Base-by-base conservation (phyloP, 2,888 invertebrate species). In the Ceraclea dissimilis region DNA sequence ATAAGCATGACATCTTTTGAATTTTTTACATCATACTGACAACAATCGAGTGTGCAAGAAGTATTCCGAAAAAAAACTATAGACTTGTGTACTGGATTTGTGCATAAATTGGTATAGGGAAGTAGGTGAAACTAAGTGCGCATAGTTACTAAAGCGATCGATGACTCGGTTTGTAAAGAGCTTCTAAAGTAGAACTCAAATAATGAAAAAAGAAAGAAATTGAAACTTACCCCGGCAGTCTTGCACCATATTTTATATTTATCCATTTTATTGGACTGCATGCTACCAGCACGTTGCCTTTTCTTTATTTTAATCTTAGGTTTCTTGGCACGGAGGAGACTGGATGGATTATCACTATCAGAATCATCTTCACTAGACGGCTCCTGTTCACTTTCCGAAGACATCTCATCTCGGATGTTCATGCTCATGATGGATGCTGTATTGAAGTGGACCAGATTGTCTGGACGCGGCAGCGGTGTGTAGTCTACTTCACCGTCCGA, bases 231-330 rank as follows among this genome's bases (percentile, higher is more conserved):
- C 73, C 76, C 71, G 61, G 82, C 68, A 20, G 81, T 74, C 60
- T 79, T 79, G 62, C 80, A 79, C 92, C 92, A 93, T 62, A 92
- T 80, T 69, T 88, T 87, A 66, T 90, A 90, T 69, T 86, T 86
- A 56, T 83, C 85, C 60, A 79, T 80, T 63, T 78, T 82, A 18
- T 72, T 76, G 1, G 74, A 64, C 16, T 74, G 73, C 13, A 67
- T 54, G 64, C 69, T 51, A 67, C 66, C 52, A 67, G 66, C 48
- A 68, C 66, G 43, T 70, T 46, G 57, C 63, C 60, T 66, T 63
- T 73, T 75, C 63, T 73, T 75, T 13, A 69, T 63, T 58, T 71
- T 72, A 17, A 76, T 66, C 67, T 78, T 80, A 8, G 80, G 79
- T 57, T 79, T 79, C 65, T 85, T 85, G 1, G 73, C 69, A 17